Evolutionary conservation across 2,888 invertebrate species (phyloP).

Genomic region (Athrips mouffetella): DNA sequence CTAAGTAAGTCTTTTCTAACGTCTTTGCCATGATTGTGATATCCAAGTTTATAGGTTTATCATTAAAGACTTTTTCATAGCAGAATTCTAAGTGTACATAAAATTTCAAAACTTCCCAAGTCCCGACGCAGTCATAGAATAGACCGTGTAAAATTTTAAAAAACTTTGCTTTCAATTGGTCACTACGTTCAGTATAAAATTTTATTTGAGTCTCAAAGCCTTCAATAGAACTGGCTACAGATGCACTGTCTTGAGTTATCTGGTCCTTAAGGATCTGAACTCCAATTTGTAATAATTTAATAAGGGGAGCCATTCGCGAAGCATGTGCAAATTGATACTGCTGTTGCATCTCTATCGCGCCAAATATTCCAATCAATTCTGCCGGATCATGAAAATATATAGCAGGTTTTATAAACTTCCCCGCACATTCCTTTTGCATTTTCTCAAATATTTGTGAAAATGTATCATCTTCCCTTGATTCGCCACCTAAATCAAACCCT

Average conservation of each 20-base stretch:
- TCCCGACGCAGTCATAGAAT: conserved; percentile 77
- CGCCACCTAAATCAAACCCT: conserved; percentile 58
- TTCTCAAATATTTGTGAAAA: conserved; percentile 61
- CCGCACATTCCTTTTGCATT: conserved; percentile 65
- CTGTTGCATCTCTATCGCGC: conserved; percentile 80
- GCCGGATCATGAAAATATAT: conserved; percentile 77
- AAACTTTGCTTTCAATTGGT: conserved; percentile 72
- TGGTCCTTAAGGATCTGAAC: conserved; percentile 56
- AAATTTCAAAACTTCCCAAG: conserved; percentile 76
- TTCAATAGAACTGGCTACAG: conserved; percentile 42
- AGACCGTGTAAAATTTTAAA: conserved; percentile 73
- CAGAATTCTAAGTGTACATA: conserved; percentile 80
- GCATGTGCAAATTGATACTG: conserved; percentile 80
- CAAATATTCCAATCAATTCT: conserved; percentile 77
- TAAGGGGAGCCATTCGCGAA: conserved; percentile 74
- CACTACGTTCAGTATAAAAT: conserved; percentile 72
- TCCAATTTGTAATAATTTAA: conserved; percentile 46
- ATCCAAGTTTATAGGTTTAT: conserved; percentile 78
- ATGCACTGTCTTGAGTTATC: conserved; percentile 49
- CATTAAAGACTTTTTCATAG: conserved; percentile 77
- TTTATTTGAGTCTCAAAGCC: conserved; percentile 43
- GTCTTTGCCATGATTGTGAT: conserved; percentile 76
- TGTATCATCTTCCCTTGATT: conserved; percentile 52
- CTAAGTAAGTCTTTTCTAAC: conserved; percentile 77
- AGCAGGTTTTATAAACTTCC: conserved; percentile 61